A percentile compares a stretch with the other conserved stretches of the same genome.
Evolutionary conservation across 2,797 vertebrate species (phyloP).

Genomic region (Sebastiscus tertius): DNA sequence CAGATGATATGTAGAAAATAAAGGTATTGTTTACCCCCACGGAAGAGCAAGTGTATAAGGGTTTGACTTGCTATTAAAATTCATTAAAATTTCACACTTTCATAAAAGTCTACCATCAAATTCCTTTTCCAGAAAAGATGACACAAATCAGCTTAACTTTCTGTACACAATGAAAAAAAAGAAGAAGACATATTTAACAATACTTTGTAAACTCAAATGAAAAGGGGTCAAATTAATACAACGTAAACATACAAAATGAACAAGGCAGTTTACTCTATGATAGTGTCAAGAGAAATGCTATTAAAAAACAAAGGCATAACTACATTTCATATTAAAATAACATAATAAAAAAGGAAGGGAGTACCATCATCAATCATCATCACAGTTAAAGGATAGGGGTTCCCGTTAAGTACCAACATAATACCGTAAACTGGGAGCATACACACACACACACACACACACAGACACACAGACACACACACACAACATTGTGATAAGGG

Average conservation of each 20-base stretch:
- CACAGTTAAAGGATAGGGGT: constrained; percentile 34
- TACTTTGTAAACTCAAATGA: constrained; percentile 58
- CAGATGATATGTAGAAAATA: constrained; percentile 24
- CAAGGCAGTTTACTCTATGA: constrained; percentile 52
- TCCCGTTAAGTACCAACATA: constrained; percentile 47
- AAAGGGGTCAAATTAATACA: constrained; percentile 45
- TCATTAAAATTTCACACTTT: constrained; percentile 50
- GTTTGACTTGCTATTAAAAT: constrained; percentile 21
- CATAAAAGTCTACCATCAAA: constrained; percentile 69
- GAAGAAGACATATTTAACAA: constrained; percentile 38
- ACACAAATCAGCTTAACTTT: constrained; percentile 59
- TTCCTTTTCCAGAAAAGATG: constrained; percentile 77
- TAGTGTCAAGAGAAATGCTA: constrained; percentile 57
- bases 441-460: background rate
- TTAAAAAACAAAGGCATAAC: constrained; percentile 51
- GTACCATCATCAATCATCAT: constrained; percentile 39
- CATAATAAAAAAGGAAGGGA: constrained; percentile 32
- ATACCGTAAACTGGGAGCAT: constrained; percentile 44
- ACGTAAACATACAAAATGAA: constrained; percentile 59
- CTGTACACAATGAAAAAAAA: constrained; percentile 62
- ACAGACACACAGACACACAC: constrained; percentile 8
- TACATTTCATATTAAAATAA: constrained; percentile 58
- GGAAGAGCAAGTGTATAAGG: constrained; percentile 17
- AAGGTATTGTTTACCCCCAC: constrained; percentile 15
- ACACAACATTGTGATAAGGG: constrained; percentile 45